Conservation (phyloP, 2,888 invertebrate genomes). For the Muschampia plurimacula region DNA sequence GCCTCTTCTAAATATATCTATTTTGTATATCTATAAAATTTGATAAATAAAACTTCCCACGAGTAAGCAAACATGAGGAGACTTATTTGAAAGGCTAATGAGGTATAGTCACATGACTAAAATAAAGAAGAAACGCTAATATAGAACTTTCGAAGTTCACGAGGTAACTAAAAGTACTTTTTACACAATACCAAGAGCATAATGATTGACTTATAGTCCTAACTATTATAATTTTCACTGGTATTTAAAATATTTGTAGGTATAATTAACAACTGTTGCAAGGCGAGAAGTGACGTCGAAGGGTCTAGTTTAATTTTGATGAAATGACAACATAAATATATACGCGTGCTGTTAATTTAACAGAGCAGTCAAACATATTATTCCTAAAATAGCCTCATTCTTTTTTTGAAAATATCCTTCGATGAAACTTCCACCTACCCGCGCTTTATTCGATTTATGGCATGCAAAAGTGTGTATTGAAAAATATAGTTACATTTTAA, state of each 20-base stretch:
- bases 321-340: slow-evolving; percentile 33
- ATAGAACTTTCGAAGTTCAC: slow-evolving; percentile 81
- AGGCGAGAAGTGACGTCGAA: slow-evolving; percentile 49
- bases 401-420: slow-evolving; percentile 28
- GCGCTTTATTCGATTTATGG: slow-evolving; percentile 51
- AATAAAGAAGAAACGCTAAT: slow-evolving; percentile 67
- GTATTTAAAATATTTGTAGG: slow-evolving; percentile 64
- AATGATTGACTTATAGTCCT: slow-evolving; percentile 80
- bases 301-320: slow-evolving; percentile 33
- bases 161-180: slow-evolving; percentile 82
- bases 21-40: slow-evolving; percentile 22
- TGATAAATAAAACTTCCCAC: slow-evolving; percentile 22
- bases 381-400: slow-evolving; percentile 49
- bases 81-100: slow-evolving; percentile 76
- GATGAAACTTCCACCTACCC: slow-evolving; percentile 40
- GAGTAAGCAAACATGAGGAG: slow-evolving; percentile 49
- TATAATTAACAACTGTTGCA: slow-evolving; percentile 67
- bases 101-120: slow-evolving; percentile 72
- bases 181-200: slow-evolving; percentile 69
- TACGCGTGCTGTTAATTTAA: slow-evolving; percentile 16
- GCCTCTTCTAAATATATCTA: slow-evolving; percentile 30
- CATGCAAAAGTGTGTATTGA: slow-evolving; percentile 64
- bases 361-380: slow-evolving; percentile 14
- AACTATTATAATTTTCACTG: slow-evolving; percentile 72
- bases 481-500: slow-evolving; percentile 73